Percentiles rank a stretch among this genome's conserved stretches.
Evolutionary conservation across 2,113 vertebrate genomes (phyloP).

Genomic region (Pluvianellus socialis): DNA sequence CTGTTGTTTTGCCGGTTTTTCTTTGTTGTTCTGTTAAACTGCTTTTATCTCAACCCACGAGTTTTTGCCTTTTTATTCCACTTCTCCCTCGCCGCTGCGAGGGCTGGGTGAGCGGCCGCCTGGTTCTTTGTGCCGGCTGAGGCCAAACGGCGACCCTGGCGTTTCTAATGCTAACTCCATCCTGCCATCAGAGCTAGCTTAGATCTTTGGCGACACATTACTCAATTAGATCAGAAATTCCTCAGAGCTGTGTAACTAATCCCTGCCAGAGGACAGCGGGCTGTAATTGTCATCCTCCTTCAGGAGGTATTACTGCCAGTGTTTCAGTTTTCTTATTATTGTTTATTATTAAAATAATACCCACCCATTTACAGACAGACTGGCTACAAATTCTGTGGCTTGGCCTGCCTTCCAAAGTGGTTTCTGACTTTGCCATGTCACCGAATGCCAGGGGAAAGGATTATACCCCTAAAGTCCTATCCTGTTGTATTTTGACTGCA

Average conservation of each 20-base stretch:
- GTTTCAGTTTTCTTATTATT: background rate
- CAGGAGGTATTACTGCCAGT: background rate
- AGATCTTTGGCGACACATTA: background rate
- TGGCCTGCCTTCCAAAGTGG: background rate
- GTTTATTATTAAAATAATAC: background rate
- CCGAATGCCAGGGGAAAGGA: background rate
- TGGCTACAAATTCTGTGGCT: background rate
- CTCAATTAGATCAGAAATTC: background rate
- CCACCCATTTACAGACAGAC: background rate
- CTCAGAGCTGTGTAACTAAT: constrained; percentile 14
- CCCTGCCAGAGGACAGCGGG: background rate
- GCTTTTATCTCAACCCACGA: too few species aligned
- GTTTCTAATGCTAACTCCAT: background rate
- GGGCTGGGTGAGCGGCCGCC: too few species aligned
- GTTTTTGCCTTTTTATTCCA: too few species aligned
- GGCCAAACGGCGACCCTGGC: too few species aligned
- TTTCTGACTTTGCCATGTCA: background rate
- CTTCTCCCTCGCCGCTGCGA: too few species aligned
- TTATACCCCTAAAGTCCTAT: background rate
- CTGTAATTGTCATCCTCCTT: background rate
- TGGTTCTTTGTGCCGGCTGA: too few species aligned
- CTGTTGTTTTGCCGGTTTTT: too few species aligned
- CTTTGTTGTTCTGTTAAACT: too few species aligned
- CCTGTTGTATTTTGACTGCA: background rate
- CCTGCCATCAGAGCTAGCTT: background rate